Evolutionary conservation across 2,888 invertebrate species (phyloP), one percentile per base, ranked within the genome.

Genomic region (Aplocera efformata): DNA sequence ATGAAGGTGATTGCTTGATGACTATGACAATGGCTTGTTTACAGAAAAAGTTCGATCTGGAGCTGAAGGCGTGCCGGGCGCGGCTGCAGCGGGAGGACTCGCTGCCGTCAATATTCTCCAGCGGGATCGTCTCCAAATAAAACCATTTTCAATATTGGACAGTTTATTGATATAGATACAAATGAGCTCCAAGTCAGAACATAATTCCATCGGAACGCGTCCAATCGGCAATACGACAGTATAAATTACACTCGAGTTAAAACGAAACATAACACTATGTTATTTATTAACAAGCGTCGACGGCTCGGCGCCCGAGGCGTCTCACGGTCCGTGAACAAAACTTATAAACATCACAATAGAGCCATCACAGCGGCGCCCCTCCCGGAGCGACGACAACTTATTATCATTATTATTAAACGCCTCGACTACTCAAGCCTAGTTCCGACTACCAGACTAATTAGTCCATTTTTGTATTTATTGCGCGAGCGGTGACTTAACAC

Each of bases 221-320:
- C 58, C 56, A 40, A 42, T 49, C 52, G 55, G 38, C 51, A 48
- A 50, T 50, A 42, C 40, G 46, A 51, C 52, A 50, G 57, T 48
- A 60, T 65, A 57, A 57, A 64, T 58, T 30, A 39, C 49, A 50
- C 48, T 48, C 43, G 66, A 73, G 75, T 80, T 79, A 76, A 77
- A 74, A 71, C 62, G 72, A 83, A 85, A 84, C 86, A 82, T 86
- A 85, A 82, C 77, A 84, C 81, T 84, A 85, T 84, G 84, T 86
- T 85, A 84, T n/a, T n/a, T 76, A 63, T 66, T 35, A 36, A 71
- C 78, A 81, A 79, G 79, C 80, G 66, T 68, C 76, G 62, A 67
- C 65, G 5, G 13, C 13, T 17, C 13, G 13, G 13, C 13, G 3
- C 5, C 13, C 13, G 13, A 17, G 13, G 13, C 13, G 2, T 17